A percentile compares a stretch with the other conserved stretches of the same genome.
phyloP scores from a whole-genome alignment of 1,140 invertebrate species.

The Argopecten irradians region DNA sequence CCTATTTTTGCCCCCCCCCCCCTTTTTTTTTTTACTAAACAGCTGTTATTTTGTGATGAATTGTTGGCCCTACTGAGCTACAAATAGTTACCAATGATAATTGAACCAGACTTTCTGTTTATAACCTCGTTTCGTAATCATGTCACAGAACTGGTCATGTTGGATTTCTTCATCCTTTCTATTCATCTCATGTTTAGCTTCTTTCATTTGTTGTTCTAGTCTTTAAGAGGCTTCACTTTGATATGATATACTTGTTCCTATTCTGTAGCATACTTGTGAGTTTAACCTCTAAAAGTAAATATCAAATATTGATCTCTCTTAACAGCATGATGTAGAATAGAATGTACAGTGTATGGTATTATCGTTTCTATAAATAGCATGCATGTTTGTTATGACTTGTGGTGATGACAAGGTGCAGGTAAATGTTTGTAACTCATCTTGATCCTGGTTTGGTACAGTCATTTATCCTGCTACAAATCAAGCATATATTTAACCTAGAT shows the following conservation, averaged over 20 bases:
- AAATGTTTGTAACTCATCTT: constrained; percentile 7
- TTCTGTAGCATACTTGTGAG: no score
- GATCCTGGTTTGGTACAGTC: background rate
- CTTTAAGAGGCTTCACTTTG: no score
- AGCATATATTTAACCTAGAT: background rate
- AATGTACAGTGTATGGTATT: no score
- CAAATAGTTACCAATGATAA: background rate
- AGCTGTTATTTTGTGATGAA: background rate
- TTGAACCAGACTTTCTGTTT: constrained; percentile 3
- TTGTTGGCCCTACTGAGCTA: background rate
- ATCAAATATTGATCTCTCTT: no score
- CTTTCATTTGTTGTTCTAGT: background rate
- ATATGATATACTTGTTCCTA: no score
- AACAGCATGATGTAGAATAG: background rate
- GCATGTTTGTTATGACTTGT: background rate
- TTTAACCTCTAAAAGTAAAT: no score
- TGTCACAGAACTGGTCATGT: background rate
- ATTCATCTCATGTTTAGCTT: background rate
- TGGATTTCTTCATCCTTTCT: background rate
- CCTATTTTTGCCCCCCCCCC: no score
- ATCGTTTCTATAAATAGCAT: background rate
- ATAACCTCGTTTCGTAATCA: background rate
- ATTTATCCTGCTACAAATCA: background rate
- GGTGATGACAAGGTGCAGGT: background rate
- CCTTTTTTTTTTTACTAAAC: background rate